Base-by-base conservation (phyloP, 2,888 invertebrate species). In the Athalia rosae region DNA sequence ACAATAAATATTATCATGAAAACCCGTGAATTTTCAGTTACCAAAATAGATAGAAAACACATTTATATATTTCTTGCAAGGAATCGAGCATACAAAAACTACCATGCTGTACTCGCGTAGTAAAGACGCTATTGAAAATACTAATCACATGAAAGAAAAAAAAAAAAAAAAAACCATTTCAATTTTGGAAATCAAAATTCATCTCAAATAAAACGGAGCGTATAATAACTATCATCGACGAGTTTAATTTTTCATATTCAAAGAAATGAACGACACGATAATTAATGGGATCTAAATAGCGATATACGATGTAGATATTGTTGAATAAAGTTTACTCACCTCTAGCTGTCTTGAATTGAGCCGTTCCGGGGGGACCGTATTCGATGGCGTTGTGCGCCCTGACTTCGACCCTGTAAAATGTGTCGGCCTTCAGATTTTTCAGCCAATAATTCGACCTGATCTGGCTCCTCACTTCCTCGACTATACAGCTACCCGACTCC, bases 381-480 rank as follows among this genome's bases (percentile, higher is more conserved):
- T 98, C 98, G 80, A 98, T 95, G 43, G 93, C 91, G 90, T 98
- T 98, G 89, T 95, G 95, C 63, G 98, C 98, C 82, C 94, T 92
- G 78, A 98, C 91, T 87, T 96, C 95, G 86, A 97, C 94, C 86
- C 93, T 94, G 91, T 98, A 98, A 82, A 93, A 94, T 4, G 96
- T 95, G 88, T 97, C 95, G 0, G 97, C 94, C 76, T 91, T 91
- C 28, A 98, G 92, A 13, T 92, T 91, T 80, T 92, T 92, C 86
- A 98, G 91, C 90, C 94, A 94, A 84, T 93, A 93, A 80, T 90
- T 92, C 77, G 94, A 93, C 78, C 94, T 93, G 83, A 92, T 92
- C 76, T 92, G 92, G 66, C 94, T 93, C 82, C 93, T 93, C 56
- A 93, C 90, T 79, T 94, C 93, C 79, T 92, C 92, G 61, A 90